phyloP scores from a whole-genome alignment of 2,888 invertebrate genomes.

The Leucophenga maculata region DNA sequence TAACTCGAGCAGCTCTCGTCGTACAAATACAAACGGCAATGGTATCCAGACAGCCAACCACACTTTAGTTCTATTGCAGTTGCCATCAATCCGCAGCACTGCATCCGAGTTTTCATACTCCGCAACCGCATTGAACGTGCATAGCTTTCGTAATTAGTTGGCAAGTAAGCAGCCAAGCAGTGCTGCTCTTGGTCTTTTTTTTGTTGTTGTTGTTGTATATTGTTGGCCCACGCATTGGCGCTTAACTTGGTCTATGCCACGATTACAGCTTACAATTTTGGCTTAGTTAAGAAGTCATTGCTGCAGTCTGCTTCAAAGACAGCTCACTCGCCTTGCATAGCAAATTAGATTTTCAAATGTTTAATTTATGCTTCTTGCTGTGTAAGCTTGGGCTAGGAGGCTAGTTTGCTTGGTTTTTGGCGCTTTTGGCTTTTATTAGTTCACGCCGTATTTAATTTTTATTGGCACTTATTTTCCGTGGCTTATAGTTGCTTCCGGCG shows the following conservation, averaged over 20 bases:
- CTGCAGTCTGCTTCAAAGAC: constrained; percentile 48
- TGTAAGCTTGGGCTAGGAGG: background rate
- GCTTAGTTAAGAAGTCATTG: constrained; percentile 60
- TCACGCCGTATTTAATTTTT: constrained; percentile 20
- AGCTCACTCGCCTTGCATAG: constrained; percentile 55
- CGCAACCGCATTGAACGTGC: constrained; percentile 47
- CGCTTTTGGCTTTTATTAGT: constrained; percentile 13
- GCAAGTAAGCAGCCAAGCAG: background rate
- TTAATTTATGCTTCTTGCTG: background rate
- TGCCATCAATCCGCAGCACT: constrained; percentile 2
- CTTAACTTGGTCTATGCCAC: background rate
- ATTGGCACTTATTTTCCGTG: background rate
- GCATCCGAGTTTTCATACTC: background rate
- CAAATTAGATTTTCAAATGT: constrained; percentile 6
- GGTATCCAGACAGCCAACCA: background rate
- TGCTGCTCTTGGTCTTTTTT: background rate
- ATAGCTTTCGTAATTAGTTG: constrained; percentile 60
- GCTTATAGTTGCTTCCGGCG: background rate
- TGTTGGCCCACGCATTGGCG: background rate
- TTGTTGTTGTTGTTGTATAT: background rate
- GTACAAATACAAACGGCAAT: background rate
- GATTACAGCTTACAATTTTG: constrained; percentile 40
- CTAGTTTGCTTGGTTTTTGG: background rate
- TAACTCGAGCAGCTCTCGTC: constrained; percentile 11
- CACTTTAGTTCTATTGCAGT: background rate